A percentile compares a stretch with the other conserved stretches of the same genome.
Conservation (phyloP, 2,797 vertebrate species). For the Agapornis canus region DNA sequence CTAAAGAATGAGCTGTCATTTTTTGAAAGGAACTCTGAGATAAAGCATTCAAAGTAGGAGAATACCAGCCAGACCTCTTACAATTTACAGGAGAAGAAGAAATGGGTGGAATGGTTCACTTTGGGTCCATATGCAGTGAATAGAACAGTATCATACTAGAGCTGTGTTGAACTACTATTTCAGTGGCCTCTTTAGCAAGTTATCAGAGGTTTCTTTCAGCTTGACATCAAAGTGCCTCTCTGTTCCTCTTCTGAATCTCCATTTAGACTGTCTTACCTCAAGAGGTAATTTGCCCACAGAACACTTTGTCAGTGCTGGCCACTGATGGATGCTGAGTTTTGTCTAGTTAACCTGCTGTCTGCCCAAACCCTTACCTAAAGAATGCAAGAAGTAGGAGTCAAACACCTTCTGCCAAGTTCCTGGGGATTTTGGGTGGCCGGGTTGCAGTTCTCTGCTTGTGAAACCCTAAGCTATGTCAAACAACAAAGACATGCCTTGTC, state of each 20-base stretch:
- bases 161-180: background rate
- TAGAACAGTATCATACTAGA: background rate
- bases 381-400: background rate
- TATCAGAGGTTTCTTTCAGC: background rate
- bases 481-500: fast-evolving
- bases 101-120: background rate
- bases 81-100: background rate
- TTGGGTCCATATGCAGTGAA: background rate
- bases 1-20: background rate
- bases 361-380: background rate
- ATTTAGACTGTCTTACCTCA: too few relatives aligned
- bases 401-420: fast-evolving
- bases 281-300: background rate
- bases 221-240: background rate
- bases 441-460: background rate
- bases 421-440: background rate
- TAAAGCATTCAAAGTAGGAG: background rate
- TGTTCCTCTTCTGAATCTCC: background rate
- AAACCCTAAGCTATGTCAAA: background rate
- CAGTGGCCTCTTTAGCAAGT: background rate
- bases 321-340: background rate
- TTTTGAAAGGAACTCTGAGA: background rate
- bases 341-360: background rate
- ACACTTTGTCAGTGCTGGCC: background rate
- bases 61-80: background rate